Conservation (phyloP, 1,140 invertebrate genomes). For the Zelostemma sp. region DNA sequence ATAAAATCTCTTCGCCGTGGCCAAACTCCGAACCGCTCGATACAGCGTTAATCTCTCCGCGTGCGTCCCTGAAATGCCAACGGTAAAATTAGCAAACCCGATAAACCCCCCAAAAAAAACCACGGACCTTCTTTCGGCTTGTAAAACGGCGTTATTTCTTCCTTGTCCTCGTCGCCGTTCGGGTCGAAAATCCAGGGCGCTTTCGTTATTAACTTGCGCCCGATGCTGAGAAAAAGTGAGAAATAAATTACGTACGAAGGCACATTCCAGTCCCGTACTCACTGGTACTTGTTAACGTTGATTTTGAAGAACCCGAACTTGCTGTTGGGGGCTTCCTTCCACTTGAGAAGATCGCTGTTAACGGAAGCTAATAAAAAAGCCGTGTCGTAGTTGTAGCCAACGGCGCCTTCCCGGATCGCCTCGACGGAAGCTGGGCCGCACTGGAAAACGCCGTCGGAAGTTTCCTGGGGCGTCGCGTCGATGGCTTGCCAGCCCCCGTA, state of each 20-base stretch:
- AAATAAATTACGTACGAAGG: too few relatives aligned
- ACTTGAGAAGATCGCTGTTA: slow-evolving; percentile 73
- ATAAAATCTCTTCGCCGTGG: slow-evolving; percentile 77
- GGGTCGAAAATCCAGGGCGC: slow-evolving; percentile 79
- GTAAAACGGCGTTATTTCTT: slow-evolving; percentile 81
- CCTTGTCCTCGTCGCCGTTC: slow-evolving; percentile 75
- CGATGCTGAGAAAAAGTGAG: slow-evolving; percentile 74
- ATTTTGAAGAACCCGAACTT: slow-evolving; percentile 76
- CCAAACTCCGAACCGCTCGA: slow-evolving; percentile 76
- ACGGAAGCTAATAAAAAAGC: slow-evolving; percentile 77
- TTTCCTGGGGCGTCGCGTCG: slow-evolving; percentile 75
- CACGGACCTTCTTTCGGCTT: slow-evolving; percentile 79
- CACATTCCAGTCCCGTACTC: too few relatives aligned
- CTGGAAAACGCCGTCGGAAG: slow-evolving; percentile 70
- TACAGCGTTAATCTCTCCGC: slow-evolving; percentile 78
- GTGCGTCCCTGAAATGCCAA: slow-evolving; percentile 67
- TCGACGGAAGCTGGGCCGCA: slow-evolving; percentile 77
- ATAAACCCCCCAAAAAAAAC: too few relatives aligned
- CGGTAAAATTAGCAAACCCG: too few relatives aligned
- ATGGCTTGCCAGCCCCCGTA: slow-evolving; percentile 76
- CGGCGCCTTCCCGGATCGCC: slow-evolving; percentile 74
- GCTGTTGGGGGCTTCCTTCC: slow-evolving; percentile 72
- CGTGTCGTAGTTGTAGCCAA: slow-evolving; percentile 75
- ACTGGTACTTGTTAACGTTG: slow-evolving; percentile 79
- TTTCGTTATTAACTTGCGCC: slow-evolving; percentile 83